phyloP scores from a whole-genome alignment of 2,797 vertebrate genomes.

The Notolabrus celidotus region DNA sequence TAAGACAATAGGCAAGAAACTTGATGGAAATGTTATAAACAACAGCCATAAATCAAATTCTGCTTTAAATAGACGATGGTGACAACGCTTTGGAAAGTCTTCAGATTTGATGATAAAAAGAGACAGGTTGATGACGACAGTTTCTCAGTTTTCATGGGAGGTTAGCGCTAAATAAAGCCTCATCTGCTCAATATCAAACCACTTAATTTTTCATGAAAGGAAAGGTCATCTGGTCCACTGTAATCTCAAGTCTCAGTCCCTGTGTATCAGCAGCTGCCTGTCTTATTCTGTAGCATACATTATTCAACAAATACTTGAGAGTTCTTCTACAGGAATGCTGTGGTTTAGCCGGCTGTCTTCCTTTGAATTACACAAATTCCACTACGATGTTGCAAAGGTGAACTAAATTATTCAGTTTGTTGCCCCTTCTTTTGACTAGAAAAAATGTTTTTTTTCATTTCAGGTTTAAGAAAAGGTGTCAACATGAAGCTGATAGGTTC shows the following conservation, averaged over 20 bases:
- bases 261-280: conserved; percentile 76
- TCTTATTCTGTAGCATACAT: conserved; percentile 80
- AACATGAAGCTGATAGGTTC: not conserved
- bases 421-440: conserved; percentile 41
- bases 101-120: conserved; percentile 31
- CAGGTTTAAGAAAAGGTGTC: conserved; percentile 7
- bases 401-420: conserved; percentile 78
- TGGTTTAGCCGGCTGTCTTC: conserved; percentile 64
- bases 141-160: conserved; percentile 38
- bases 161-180: conserved; percentile 78
- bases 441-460: not conserved
- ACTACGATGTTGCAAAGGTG: conserved; percentile 65
- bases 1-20: conserved; percentile 36
- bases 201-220: conserved; percentile 85
- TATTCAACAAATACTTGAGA: conserved; percentile 81
- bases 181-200: conserved; percentile 82
- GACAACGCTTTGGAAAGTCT: conserved; percentile 4
- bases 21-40: conserved; percentile 6
- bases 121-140: conserved; percentile 20
- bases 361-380: conserved; percentile 80
- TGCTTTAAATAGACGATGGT: conserved; percentile 13
- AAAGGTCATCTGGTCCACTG: conserved; percentile 81
- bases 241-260: conserved; percentile 81
- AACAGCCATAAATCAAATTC: not conserved
- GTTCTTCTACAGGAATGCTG: conserved; percentile 64